Conservation (phyloP, 2,797 vertebrate species). For the Propithecus deckenii region DNA sequence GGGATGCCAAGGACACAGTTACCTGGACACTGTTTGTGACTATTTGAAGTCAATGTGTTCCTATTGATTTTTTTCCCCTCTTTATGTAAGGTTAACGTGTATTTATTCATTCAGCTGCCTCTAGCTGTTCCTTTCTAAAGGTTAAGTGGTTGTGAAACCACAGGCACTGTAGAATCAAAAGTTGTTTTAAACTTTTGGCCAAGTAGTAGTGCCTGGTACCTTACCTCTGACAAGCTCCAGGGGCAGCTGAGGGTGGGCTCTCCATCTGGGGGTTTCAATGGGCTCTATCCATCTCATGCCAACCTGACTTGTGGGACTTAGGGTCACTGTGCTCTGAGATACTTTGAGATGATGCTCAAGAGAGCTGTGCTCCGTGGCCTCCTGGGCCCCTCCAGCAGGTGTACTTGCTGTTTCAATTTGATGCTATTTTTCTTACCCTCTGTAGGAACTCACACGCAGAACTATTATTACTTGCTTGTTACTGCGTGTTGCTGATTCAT, state of each 20-base stretch:
- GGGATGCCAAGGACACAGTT: slow-evolving; percentile 38
- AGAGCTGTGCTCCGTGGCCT: neutral
- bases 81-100: slow-evolving; percentile 43
- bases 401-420: slow-evolving; percentile 11
- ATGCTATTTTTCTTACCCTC: slow-evolving; percentile 60
- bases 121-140: slow-evolving; percentile 62
- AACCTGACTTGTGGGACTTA: neutral
- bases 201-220: neutral
- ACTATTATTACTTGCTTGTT: slow-evolving; percentile 65
- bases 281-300: slow-evolving; percentile 19
- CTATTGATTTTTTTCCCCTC: neutral
- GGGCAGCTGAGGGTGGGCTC: slow-evolving; percentile 44
- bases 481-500: slow-evolving; percentile 77
- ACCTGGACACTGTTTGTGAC: slow-evolving; percentile 33
- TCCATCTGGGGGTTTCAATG: slow-evolving; percentile 40
- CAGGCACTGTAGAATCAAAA: slow-evolving; percentile 58
- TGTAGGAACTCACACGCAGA: slow-evolving; percentile 42
- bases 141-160: slow-evolving; percentile 71
- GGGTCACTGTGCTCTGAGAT: slow-evolving; percentile 40
- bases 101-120: slow-evolving; percentile 65
- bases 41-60: slow-evolving; percentile 38
- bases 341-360: neutral
- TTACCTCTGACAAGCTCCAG: slow-evolving; percentile 32
- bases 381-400: slow-evolving; percentile 29
- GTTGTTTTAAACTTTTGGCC: slow-evolving; percentile 68